phyloP scores from a whole-genome alignment of 2,888 invertebrate species.

The Ctena decussata region DNA sequence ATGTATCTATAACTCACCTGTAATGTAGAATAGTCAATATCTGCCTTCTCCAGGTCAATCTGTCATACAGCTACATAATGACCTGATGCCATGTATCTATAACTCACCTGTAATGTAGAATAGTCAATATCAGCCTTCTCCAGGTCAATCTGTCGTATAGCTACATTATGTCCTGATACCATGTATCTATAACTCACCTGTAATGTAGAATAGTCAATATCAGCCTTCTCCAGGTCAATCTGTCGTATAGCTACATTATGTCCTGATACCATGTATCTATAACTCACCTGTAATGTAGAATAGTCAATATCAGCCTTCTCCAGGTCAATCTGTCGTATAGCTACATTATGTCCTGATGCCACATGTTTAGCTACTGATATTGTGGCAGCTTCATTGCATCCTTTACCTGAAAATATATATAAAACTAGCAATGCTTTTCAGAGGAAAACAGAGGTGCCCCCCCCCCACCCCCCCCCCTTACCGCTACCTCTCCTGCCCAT shows the following conservation, averaged over 20 bases:
- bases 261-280: conserved; percentile 66
- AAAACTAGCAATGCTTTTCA: too few relatives aligned
- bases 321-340: conserved; percentile 80
- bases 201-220: conserved; percentile 74
- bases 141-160: conserved; percentile 80
- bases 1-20: conserved; percentile 81
- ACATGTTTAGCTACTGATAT: conserved; percentile 81
- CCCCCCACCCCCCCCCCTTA: too few relatives aligned
- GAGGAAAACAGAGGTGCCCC: too few relatives aligned
- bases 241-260: conserved; percentile 80
- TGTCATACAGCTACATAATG: conserved; percentile 79
- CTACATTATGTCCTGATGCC: conserved; percentile 77
- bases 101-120: too few relatives aligned
- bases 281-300: conserved; percentile 76
- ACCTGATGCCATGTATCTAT: conserved; percentile 76
- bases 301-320: conserved; percentile 78
- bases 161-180: conserved; percentile 78
- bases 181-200: conserved; percentile 80
- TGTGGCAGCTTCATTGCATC: conserved; percentile 78
- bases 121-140: conserved; percentile 69
- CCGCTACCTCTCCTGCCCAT: too few relatives aligned
- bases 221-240: conserved; percentile 79
- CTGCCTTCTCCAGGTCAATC: conserved; percentile 45
- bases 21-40: conserved; percentile 73
- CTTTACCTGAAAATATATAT: conserved; percentile 82